Evolutionary conservation across 1,140 invertebrate genomes (phyloP).

Genomic region (Plutomurus gul): DNA sequence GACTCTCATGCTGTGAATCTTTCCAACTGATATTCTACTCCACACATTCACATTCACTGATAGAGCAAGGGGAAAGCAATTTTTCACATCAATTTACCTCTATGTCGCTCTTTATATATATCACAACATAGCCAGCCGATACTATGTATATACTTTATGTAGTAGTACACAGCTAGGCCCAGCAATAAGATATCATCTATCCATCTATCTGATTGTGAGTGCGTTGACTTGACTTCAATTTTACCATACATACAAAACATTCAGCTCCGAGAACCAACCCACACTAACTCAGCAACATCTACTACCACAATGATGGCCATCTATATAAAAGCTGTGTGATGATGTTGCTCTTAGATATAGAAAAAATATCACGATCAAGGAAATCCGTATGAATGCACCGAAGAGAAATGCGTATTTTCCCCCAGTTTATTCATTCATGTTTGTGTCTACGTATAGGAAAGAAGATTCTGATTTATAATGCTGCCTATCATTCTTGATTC

Average conservation of each 20-base stretch:
- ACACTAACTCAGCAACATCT: too few species aligned
- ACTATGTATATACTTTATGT: background rate
- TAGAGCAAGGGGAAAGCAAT: constrained; percentile 16
- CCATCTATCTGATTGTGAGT: too few species aligned
- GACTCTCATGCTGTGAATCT: constrained; percentile 11
- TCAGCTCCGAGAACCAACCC: background rate
- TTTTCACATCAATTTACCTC: constrained; percentile 41
- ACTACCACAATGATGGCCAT: too few species aligned
- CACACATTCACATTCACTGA: background rate
- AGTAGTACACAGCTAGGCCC: background rate
- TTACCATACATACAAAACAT: background rate
- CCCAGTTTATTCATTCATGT: background rate
- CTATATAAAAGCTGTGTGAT: too few species aligned
- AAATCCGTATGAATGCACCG: background rate
- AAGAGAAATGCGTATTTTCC: background rate
- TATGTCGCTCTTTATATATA: background rate
- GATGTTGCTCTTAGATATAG: too few species aligned
- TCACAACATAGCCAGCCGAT: background rate
- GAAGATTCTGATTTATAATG: background rate
- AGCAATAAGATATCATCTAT: background rate
- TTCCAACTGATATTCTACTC: constrained; percentile 25
- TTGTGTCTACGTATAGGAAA: background rate
- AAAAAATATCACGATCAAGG: background rate
- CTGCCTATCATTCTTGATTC: background rate
- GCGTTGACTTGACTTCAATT: too few species aligned